Conservation (phyloP, 2,888 invertebrate genomes). For the Machimus rusticus region DNA sequence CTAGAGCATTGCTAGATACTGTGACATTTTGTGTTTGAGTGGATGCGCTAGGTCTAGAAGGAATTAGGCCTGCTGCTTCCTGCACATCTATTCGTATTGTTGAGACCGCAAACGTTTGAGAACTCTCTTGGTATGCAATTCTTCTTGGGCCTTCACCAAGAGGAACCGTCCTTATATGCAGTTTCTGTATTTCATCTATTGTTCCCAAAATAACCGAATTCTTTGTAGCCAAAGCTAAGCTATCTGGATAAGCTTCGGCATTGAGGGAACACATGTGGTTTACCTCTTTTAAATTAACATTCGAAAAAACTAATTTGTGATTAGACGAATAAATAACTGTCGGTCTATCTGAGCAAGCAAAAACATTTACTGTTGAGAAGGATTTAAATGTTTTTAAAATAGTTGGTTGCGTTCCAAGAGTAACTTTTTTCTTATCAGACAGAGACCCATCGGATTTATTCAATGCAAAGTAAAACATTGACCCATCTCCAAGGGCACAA, state of each 20-base stretch:
- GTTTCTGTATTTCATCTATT: slow-evolving; percentile 97
- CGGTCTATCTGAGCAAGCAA: slow-evolving; percentile 98
- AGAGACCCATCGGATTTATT: slow-evolving; percentile 78
- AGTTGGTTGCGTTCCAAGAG: slow-evolving; percentile 96
- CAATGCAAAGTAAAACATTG: slow-evolving; percentile 94
- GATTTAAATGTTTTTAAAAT: slow-evolving; percentile 89
- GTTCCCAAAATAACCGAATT: slow-evolving; percentile 83
- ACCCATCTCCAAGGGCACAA: slow-evolving; percentile 96
- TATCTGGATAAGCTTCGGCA: slow-evolving; percentile 93
- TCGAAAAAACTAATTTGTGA: slow-evolving; percentile 97
- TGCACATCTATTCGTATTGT: slow-evolving; percentile 89
- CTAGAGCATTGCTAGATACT: slow-evolving; percentile 67
- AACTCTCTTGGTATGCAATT: slow-evolving; percentile 93
- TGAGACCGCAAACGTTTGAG: slow-evolving; percentile 93
- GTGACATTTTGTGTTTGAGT: slow-evolving; percentile 75
- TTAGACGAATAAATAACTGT: slow-evolving; percentile 99
- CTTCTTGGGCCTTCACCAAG: slow-evolving; percentile 93
- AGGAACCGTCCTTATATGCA: slow-evolving; percentile 95
- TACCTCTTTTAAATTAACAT: slow-evolving; percentile 93
- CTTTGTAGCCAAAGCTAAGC: slow-evolving; percentile 64
- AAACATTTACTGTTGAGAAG: slow-evolving; percentile 92
- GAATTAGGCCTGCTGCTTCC: slow-evolving; percentile 75
- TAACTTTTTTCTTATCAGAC: slow-evolving; percentile 92
- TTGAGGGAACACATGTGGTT: slow-evolving; percentile 98
- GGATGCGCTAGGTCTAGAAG: slow-evolving; percentile 76